Evolutionary conservation across 2,888 invertebrate genomes (phyloP).

Genomic region (Lucinisca nassula): DNA sequence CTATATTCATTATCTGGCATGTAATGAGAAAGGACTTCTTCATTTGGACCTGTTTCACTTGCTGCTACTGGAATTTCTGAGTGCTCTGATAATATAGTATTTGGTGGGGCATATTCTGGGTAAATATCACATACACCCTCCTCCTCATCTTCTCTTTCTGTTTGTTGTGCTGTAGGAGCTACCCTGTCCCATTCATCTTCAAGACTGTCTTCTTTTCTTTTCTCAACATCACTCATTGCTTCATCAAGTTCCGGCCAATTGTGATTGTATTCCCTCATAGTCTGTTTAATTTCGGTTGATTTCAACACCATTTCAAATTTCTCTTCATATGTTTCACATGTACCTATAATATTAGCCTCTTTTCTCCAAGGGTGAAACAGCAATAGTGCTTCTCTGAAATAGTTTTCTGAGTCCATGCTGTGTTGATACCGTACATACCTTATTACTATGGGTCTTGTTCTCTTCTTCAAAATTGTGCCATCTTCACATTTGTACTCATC

Average conservation of each 20-base stretch:
- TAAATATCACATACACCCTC: background rate
- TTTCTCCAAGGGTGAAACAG: background rate
- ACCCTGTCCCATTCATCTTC: background rate
- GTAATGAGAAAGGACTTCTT: conserved; percentile 30
- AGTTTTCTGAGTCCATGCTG: background rate
- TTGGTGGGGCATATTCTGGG: background rate
- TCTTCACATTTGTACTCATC: background rate
- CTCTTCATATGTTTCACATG: background rate
- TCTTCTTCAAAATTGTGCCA: too few species aligned
- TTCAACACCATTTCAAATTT: background rate
- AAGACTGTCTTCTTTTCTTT: background rate
- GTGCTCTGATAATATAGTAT: conserved; percentile 20
- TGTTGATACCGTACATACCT: background rate
- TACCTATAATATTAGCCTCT: background rate
- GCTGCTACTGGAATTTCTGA: conserved; percentile 57
- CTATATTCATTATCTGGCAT: conserved; percentile 50
- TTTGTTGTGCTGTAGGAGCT: background rate
- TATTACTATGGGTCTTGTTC: background rate
- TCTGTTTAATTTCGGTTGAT: background rate
- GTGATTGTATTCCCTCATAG: background rate
- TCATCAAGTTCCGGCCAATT: background rate
- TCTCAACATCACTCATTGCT: background rate
- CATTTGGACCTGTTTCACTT: conserved; percentile 44
- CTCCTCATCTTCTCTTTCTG: background rate
- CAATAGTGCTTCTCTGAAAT: background rate